Conservation (phyloP, 2,888 invertebrate genomes). For the Dynastes hyllus region DNA sequence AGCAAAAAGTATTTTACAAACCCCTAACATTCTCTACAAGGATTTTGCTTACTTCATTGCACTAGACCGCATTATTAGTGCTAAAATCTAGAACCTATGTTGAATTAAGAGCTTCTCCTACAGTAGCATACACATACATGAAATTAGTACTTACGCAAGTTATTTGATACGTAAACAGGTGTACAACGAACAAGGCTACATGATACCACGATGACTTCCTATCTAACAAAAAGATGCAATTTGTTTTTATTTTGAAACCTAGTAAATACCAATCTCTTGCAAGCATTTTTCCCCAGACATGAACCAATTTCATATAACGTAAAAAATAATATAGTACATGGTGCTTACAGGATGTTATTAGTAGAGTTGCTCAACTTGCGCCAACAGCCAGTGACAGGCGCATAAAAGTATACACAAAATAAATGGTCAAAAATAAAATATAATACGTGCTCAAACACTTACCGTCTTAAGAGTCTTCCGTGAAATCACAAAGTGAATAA, state of each 20-base stretch:
- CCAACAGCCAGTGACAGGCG: too few relatives aligned
- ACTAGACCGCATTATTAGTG: too few relatives aligned
- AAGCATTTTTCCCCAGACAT: background rate
- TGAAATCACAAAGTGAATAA: too few relatives aligned
- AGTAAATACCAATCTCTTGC: slow-evolving; percentile 23
- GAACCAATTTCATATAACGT: background rate
- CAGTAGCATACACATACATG: background rate
- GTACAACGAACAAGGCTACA: slow-evolving; percentile 40
- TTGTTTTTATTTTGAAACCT: slow-evolving; percentile 38
- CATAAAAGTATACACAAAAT: too few relatives aligned
- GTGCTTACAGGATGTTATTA: too few relatives aligned
- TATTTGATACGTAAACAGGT: slow-evolving; percentile 37
- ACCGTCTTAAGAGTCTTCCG: too few relatives aligned
- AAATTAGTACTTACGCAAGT: slow-evolving; percentile 8
- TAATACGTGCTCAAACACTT: too few relatives aligned
- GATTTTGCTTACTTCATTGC: too few relatives aligned
- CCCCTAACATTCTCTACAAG: too few relatives aligned
- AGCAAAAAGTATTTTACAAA: too few relatives aligned
- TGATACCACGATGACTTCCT: slow-evolving; percentile 30
- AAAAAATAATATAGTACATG: background rate
- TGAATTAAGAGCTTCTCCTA: slow-evolving; percentile 15
- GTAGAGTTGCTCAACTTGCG: too few relatives aligned
- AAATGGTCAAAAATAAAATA: too few relatives aligned
- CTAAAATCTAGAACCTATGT: background rate
- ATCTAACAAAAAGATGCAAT: slow-evolving; percentile 33